Evolutionary conservation across 92 coral and sea anemone genomes (phyloP).

Genomic region (Micromussa lordhowensis): DNA sequence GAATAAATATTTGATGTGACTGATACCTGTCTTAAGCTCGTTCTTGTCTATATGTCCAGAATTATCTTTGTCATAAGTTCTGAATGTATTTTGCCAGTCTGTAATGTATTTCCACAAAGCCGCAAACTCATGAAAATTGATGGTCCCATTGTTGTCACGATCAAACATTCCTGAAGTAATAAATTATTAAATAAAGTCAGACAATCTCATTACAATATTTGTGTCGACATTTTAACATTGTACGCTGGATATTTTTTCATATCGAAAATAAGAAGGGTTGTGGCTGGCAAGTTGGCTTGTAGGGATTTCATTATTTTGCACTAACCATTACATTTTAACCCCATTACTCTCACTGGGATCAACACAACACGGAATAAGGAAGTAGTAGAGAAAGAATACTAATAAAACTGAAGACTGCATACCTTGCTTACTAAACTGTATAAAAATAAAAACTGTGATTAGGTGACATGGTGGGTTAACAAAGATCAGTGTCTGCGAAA

Average conservation of each 20-base stretch:
- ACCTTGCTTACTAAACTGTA: neutral
- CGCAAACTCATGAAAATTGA: slow-evolving; percentile 94
- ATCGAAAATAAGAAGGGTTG: no score
- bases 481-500: neutral
- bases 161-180: slow-evolving; percentile 91
- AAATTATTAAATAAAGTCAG: neutral
- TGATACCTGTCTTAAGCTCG: slow-evolving; percentile 88
- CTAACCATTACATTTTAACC: neutral
- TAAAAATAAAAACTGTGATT: no score
- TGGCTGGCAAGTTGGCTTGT: neutral
- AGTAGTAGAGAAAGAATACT: neutral
- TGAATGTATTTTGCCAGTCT: slow-evolving; percentile 96
- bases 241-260: no score
- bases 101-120: slow-evolving; percentile 93
- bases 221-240: neutral
- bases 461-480: neutral
- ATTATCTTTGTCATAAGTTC: slow-evolving; percentile 92
- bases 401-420: neutral
- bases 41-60: slow-evolving; percentile 94
- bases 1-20: neutral
- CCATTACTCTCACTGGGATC: neutral
- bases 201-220: neutral
- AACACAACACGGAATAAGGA: neutral
- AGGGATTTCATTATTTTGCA: neutral
- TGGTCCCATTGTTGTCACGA: slow-evolving; percentile 91